These are phyloP conservation scores for Calliphora vomitoria DNA, from an alignment of 2,888 invertebrate species.

Conservation along the genomic window DNA sequence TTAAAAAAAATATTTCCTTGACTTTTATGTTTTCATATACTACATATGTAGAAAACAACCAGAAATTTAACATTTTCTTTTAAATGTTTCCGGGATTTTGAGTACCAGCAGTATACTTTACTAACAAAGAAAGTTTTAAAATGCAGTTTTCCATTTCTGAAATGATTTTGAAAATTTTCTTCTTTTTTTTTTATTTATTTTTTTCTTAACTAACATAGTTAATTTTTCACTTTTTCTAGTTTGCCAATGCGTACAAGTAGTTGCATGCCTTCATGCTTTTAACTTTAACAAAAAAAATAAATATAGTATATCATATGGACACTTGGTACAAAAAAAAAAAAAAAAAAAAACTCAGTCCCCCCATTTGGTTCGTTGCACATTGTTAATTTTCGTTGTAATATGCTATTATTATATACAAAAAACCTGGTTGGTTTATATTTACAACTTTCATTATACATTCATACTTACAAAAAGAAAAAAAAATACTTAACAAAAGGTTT, in stretches of 20 bases:
- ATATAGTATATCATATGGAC: slow-evolving; percentile 42
- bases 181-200: slow-evolving; percentile 25
- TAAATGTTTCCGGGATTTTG: slow-evolving; percentile 52
- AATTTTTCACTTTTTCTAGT: slow-evolving; percentile 24
- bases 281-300: slow-evolving; percentile 7
- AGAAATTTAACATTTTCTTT: not conserved
- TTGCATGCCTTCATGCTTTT: slow-evolving; percentile 62
- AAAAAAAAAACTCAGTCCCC: slow-evolving; percentile 37
- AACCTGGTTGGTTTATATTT: slow-evolving; percentile 32
- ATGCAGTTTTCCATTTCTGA: slow-evolving; percentile 19
- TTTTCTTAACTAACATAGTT: not conserved
- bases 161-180: slow-evolving; percentile 16
- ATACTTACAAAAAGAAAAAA: not conserved
- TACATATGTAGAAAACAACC: slow-evolving; percentile 6
- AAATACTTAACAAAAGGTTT: not conserved
- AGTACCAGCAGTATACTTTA: slow-evolving; percentile 14
- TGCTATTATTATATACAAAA: slow-evolving; percentile 14
- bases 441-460: slow-evolving; percentile 55
- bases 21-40: slow-evolving; percentile 27
- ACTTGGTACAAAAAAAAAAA: not conserved
- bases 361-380: slow-evolving; percentile 66
- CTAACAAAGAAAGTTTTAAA: slow-evolving; percentile 41
- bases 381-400: slow-evolving; percentile 57
- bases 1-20: slow-evolving; percentile 35
- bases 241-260: slow-evolving; percentile 51